Evolutionary conservation across 1,140 invertebrate species (phyloP), one percentile per base, ranked within the genome.

Genomic region (Drosophila tsacasi): DNA sequence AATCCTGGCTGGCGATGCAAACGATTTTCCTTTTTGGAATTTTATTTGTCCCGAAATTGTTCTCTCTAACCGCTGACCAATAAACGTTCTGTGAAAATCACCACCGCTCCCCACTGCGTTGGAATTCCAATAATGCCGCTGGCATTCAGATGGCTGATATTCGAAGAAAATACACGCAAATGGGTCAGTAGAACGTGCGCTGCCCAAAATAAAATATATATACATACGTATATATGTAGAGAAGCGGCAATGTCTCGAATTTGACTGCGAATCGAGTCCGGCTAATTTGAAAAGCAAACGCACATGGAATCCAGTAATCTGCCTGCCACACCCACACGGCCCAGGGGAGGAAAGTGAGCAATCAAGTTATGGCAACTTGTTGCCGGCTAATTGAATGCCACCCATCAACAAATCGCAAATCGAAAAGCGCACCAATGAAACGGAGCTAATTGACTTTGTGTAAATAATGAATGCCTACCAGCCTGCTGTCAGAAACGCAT

Each of bases 251-350:
- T 69, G 50, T 52, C 65, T 62, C 47, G 61, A 52, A 77, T 30
- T 49, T 44, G 42, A 77, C 62, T 81, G 66, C 57, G 77, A 83
- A 84, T 69, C 66, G 52, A 74, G 84, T 35, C 74, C 61, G 82
- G 85, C 85, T 85, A 89, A 89, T 89, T 90, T 62, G 44, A 90
- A 89, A 89, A 82, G 81, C 63, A 73, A 89, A 84, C 71, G 55
- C 46, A 66, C 75, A 67, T 71, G 66, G 62, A 32, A 37, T 27
- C 57, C 40, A 25, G 9, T 27, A 39, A 46, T 6, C 52, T 37
- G 42, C 19, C 40, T 35, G 62, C 62, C 59, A 42, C 32, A 62
- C 77, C 73, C 81, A 66, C 59, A 54, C 21, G 54, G 42, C 60
- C 58, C 50, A 49, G 47, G 59, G 61, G 68, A 78, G 59, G 77